Conservation (phyloP, 2,797 vertebrate species). For the Tokudaia tokunoshimensis region DNA sequence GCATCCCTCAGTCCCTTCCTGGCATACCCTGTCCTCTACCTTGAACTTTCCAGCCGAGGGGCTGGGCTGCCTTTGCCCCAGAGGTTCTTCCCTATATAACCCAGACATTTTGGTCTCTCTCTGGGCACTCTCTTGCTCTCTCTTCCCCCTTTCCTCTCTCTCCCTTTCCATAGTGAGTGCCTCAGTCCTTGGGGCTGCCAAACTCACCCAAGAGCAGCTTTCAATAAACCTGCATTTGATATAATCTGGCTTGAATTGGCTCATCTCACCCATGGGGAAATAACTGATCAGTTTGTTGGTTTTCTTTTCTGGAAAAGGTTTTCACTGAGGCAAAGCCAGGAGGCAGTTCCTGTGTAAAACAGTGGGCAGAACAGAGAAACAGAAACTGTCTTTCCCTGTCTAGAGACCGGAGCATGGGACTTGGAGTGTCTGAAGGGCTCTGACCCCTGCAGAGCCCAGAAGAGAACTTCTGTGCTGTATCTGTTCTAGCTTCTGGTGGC, state of each 20-base stretch:
- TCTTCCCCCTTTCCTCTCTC: neutral
- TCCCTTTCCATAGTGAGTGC: neutral
- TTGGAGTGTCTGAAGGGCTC: neutral
- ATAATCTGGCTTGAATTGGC: neutral
- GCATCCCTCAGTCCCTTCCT: neutral
- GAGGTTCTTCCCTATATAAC: neutral
- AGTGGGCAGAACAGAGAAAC: neutral
- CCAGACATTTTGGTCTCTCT: neutral
- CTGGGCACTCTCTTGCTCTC: neutral
- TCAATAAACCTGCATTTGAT: neutral
- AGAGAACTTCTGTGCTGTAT: neutral
- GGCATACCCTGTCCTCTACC: neutral
- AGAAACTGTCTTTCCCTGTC: neutral
- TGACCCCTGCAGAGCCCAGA: neutral
- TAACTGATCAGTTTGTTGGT: neutral
- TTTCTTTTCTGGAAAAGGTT: neutral
- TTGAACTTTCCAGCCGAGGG: neutral
- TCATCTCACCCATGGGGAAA: neutral
- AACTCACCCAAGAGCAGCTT: neutral
- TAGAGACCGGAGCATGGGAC: neutral
- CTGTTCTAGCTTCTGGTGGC: neutral
- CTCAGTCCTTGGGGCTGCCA: neutral
- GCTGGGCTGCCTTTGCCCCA: neutral
- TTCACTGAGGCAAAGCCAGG: neutral
- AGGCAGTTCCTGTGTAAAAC: neutral